A percentile compares a stretch with the other conserved stretches of the same genome.
These are phyloP conservation scores for Brenthis ino DNA, from an alignment of 2,888 invertebrate species.

Conservation along the genomic window DNA sequence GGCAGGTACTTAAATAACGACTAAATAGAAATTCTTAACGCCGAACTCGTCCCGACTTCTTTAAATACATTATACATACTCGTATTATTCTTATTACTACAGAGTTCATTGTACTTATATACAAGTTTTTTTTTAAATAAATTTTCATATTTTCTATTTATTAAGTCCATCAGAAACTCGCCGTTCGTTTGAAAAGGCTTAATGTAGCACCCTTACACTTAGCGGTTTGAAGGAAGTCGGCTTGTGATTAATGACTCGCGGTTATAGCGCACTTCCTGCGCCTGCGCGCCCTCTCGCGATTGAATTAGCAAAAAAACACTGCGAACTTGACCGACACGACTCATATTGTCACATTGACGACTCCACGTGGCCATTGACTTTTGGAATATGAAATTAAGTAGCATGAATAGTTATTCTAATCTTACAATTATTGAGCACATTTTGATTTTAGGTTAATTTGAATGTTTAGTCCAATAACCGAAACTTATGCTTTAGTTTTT, in stretches of 20 bases:
- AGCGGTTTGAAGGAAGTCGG: conserved; percentile 54
- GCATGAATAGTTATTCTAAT: conserved; percentile 14
- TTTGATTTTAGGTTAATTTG: no score
- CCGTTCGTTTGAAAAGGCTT: conserved; percentile 21
- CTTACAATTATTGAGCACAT: background rate
- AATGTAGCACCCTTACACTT: conserved; percentile 31
- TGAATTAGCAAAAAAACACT: conserved; percentile 50
- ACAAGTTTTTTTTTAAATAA: conserved; percentile 11
- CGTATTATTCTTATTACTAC: background rate
- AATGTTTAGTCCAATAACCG: no score
- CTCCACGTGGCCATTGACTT: conserved; percentile 46
- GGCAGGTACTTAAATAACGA: background rate
- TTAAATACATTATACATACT: conserved; percentile 7
- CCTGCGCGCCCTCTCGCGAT: conserved; percentile 46
- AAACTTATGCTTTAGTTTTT: no score
- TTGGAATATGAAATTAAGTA: conserved; percentile 17
- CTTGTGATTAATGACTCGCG: conserved; percentile 60
- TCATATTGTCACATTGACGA: conserved; percentile 37
- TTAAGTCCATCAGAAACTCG: conserved; percentile 4
- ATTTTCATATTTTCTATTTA: conserved; percentile 11
- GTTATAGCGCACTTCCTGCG: conserved; percentile 65
- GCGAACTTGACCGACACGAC: conserved; percentile 39
- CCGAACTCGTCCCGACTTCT: conserved; percentile 4
- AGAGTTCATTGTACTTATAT: conserved; percentile 13
- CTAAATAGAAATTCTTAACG: conserved; percentile 4